Conservation (phyloP, 2,113 vertebrate species). For the Callionymus lyra region DNA sequence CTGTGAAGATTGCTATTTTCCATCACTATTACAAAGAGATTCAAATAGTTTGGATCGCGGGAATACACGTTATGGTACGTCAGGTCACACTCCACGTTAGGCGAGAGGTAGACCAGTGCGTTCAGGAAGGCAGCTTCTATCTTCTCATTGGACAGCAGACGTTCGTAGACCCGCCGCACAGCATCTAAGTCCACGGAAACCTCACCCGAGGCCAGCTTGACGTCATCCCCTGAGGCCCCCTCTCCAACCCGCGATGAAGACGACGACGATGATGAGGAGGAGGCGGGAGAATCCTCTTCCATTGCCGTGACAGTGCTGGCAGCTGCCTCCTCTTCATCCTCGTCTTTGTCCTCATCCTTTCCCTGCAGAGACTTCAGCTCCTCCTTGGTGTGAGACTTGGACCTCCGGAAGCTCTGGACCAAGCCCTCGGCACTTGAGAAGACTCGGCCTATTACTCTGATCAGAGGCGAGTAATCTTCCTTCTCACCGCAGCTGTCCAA, state of each 20-base stretch:
- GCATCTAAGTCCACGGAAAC: slow-evolving; percentile 94
- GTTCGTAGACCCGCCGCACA: slow-evolving; percentile 86
- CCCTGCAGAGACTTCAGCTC: slow-evolving; percentile 93
- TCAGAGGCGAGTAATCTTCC: slow-evolving; percentile 92
- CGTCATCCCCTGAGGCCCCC: slow-evolving; percentile 75
- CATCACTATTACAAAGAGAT: slow-evolving; percentile 97
- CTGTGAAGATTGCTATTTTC: slow-evolving; percentile 98
- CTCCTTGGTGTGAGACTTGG: slow-evolving; percentile 91
- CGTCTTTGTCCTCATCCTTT: slow-evolving; percentile 96
- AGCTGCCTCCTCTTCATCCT: slow-evolving; percentile 89
- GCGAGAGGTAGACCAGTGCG: slow-evolving; percentile 94
- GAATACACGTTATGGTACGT: slow-evolving; percentile 96
- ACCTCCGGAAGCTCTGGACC: slow-evolving; percentile 90
- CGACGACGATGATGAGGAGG: slow-evolving; percentile 64
- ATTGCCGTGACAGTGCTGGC: slow-evolving; percentile 75
- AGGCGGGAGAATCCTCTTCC: slow-evolving; percentile 81
- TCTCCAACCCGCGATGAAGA: slow-evolving; percentile 65
- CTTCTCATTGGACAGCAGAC: slow-evolving; percentile 89
- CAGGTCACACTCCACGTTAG: slow-evolving; percentile 96
- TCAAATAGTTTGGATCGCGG: slow-evolving; percentile 92
- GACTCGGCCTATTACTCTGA: slow-evolving; percentile 89
- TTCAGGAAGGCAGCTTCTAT: slow-evolving; percentile 97
- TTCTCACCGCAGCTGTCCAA: slow-evolving; percentile 84
- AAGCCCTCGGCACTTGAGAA: slow-evolving; percentile 94
- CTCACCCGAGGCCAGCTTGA: slow-evolving; percentile 81